Percentiles rank a stretch among this genome's conserved stretches.
Conservation (phyloP, 2,888 invertebrate species). For the Hirtodrosophila duncani region DNA sequence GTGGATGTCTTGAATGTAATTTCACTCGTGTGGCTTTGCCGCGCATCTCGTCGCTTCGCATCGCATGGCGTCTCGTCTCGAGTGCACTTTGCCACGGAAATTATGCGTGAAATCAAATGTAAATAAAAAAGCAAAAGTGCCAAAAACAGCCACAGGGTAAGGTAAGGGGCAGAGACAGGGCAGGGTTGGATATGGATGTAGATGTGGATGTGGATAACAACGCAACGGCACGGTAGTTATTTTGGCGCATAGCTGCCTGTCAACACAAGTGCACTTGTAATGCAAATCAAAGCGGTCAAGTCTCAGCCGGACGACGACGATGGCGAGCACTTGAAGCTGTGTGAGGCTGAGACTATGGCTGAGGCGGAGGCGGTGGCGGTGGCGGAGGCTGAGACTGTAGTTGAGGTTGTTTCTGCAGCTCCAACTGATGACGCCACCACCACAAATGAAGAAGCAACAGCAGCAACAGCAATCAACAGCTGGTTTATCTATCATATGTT, state of each 20-base stretch:
- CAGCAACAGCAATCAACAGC: too few species aligned
- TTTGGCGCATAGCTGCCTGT: slow-evolving; percentile 73
- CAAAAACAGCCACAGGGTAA: slow-evolving; percentile 42
- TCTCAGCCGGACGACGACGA: slow-evolving; percentile 36
- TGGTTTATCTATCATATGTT: too few species aligned
- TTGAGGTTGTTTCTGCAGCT: too few species aligned
- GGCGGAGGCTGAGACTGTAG: too few species aligned
- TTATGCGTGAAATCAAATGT: slow-evolving; percentile 72
- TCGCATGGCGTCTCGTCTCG: slow-evolving; percentile 50
- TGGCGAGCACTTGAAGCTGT: too few species aligned
- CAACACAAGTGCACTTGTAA: slow-evolving; percentile 75
- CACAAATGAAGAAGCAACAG: too few species aligned
- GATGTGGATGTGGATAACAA: too few species aligned
- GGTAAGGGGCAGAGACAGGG: neutral
- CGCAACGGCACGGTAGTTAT: slow-evolving; percentile 70
- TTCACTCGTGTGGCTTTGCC: slow-evolving; percentile 53
- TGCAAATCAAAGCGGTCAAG: slow-evolving; percentile 74
- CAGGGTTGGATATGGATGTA: too few species aligned
- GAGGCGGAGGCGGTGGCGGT: too few species aligned
- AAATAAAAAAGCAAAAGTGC: slow-evolving; percentile 73
- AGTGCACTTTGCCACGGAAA: slow-evolving; percentile 68
- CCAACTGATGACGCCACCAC: too few species aligned
- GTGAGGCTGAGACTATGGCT: too few species aligned
- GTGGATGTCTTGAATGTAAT: slow-evolving; percentile 48
- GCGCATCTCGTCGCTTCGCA: slow-evolving; percentile 15